Conservation (phyloP, 2,113 vertebrate species). For the Burhinus bistriatus region DNA sequence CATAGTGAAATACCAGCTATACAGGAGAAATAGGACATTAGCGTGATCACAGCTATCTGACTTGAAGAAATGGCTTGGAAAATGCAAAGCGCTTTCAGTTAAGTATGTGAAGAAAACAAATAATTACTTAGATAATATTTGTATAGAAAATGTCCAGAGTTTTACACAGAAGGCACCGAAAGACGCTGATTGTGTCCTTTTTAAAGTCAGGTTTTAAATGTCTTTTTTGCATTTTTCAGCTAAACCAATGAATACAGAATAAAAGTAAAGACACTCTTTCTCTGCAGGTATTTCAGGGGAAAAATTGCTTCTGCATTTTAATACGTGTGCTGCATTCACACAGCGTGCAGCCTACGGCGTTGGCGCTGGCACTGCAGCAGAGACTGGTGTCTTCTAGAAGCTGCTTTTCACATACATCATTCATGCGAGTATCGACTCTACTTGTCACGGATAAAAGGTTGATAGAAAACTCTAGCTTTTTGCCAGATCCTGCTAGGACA, state of each 20-base stretch:
- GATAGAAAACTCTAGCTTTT: not conserved
- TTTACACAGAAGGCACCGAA: not conserved
- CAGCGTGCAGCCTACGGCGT: not conserved
- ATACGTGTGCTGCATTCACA: not conserved
- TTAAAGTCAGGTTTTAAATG: not conserved
- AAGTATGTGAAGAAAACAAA: not conserved
- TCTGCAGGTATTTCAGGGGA: not conserved
- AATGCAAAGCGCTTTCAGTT: not conserved
- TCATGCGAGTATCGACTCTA: not conserved
- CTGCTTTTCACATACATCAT: not conserved
- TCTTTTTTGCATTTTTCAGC: not conserved
- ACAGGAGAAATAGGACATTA: not conserved
- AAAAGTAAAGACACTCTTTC: not conserved
- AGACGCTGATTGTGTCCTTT: not conserved
- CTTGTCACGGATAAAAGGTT: not conserved
- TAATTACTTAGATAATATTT: not conserved
- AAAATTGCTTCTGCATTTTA: not conserved
- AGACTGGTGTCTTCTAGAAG: not conserved
- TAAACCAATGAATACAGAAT: not conserved
- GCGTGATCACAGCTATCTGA: not conserved
- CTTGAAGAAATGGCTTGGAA: not conserved
- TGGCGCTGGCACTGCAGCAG: not conserved
- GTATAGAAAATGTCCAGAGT: not conserved
- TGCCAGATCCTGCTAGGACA: not conserved
- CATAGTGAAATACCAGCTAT: not conserved